Evolutionary conservation across 2,888 invertebrate species (phyloP).

Genomic region (Lasioglossum marginatum): DNA sequence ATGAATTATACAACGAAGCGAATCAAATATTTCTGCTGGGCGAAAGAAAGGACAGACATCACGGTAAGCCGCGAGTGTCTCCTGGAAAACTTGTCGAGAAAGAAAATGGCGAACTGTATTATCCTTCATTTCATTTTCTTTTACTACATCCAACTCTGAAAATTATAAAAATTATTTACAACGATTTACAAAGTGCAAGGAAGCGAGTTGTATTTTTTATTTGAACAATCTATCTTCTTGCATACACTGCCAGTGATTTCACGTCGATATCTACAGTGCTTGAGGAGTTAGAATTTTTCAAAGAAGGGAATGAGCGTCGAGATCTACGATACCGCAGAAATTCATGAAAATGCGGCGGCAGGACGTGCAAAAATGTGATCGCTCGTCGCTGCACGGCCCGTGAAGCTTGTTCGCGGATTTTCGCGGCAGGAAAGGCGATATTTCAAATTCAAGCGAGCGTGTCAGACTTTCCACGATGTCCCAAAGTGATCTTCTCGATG

Average conservation of each 20-base stretch:
- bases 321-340: background rate
- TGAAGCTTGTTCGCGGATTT: background rate
- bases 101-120: background rate
- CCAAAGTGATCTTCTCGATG: background rate
- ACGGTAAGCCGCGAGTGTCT: background rate
- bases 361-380: background rate
- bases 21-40: background rate
- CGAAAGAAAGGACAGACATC: background rate
- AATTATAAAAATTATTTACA: background rate
- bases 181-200: background rate
- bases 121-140: background rate
- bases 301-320: background rate
- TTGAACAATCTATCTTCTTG: background rate
- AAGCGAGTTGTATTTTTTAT: background rate
- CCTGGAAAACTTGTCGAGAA: background rate
- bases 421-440: background rate
- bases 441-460: slow-evolving; percentile 6
- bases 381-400: background rate
- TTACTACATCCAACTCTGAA: background rate
- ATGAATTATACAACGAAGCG: background rate
- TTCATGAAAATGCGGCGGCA: background rate
- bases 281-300: background rate
- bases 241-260: background rate
- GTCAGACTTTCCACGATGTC: background rate
- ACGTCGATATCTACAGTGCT: background rate